A percentile compares a stretch with the other conserved stretches of the same genome.
These are phyloP conservation scores for Brenthis ino DNA, from an alignment of 2,888 invertebrate species.

Conservation along the genomic window DNA sequence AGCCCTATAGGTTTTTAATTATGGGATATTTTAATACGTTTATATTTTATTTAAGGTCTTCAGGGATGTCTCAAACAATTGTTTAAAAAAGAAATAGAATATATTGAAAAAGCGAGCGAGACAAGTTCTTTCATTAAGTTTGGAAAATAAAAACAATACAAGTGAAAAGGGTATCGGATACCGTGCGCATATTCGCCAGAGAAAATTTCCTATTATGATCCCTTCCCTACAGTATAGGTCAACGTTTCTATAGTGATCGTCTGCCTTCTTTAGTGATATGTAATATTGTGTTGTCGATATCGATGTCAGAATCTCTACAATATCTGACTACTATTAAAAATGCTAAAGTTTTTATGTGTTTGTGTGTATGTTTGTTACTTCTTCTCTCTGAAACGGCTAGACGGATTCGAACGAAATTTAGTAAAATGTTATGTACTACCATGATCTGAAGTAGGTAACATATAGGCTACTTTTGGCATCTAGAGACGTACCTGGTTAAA, in stretches of 20 bases:
- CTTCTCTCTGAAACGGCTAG: no score
- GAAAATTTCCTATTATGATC: conserved; percentile 80
- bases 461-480: no score
- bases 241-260: conserved; percentile 71
- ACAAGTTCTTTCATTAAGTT: conserved; percentile 80
- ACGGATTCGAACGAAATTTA: no score
- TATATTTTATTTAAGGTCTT: not conserved
- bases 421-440: no score
- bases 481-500: no score
- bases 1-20: not conserved
- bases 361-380: no score
- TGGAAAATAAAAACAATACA: conserved; percentile 81
- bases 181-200: conserved; percentile 73
- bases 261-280: conserved; percentile 53
- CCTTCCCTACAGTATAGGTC: conserved; percentile 70
- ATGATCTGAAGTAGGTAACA: no score
- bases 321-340: not conserved
- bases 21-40: not conserved
- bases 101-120: conserved; percentile 72
- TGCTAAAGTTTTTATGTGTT: not conserved
- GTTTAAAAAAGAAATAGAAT: conserved; percentile 38
- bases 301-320: not conserved
- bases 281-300: conserved; percentile 20
- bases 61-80: not conserved
- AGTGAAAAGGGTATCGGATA: conserved; percentile 79